phyloP scores from a whole-genome alignment of 2,113 vertebrate species.

The Alaudala cheleensis region DNA sequence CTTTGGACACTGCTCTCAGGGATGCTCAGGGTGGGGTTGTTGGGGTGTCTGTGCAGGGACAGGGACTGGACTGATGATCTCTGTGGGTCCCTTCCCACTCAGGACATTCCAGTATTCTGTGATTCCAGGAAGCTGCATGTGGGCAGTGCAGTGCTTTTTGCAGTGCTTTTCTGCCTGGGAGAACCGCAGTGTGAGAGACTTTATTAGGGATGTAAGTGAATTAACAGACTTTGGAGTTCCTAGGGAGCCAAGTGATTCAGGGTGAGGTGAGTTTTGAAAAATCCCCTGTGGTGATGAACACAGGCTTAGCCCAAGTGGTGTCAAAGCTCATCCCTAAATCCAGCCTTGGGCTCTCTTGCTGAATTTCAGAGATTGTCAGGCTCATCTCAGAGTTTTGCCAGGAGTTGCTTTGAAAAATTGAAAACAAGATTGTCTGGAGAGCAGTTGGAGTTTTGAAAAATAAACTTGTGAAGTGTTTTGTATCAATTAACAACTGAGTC shows the following conservation, averaged over 20 bases:
- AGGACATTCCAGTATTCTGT: neutral
- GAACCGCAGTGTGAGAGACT: neutral
- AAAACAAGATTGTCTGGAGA: neutral
- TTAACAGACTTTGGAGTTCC: neutral
- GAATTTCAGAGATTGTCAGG: neutral
- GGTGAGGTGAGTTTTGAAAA: no score
- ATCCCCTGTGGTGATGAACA: neutral
- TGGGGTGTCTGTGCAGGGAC: neutral
- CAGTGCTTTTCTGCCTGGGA: neutral
- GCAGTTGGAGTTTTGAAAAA: neutral
- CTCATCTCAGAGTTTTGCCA: neutral
- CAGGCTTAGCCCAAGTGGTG: neutral
- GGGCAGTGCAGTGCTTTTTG: accelerated
- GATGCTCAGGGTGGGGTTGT: neutral
- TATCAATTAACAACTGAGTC: neutral
- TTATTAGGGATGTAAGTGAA: neutral
- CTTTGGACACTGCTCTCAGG: neutral
- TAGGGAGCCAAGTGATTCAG: neutral
- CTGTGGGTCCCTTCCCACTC: accelerated
- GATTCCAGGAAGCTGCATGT: accelerated
- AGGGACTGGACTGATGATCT: accelerated
- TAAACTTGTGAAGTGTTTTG: neutral
- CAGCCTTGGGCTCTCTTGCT: neutral
- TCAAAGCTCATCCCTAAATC: neutral
- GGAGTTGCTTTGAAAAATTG: neutral